Base-by-base conservation (phyloP, 2,113 vertebrate species). In the Neolamprologus kungweensis region DNA sequence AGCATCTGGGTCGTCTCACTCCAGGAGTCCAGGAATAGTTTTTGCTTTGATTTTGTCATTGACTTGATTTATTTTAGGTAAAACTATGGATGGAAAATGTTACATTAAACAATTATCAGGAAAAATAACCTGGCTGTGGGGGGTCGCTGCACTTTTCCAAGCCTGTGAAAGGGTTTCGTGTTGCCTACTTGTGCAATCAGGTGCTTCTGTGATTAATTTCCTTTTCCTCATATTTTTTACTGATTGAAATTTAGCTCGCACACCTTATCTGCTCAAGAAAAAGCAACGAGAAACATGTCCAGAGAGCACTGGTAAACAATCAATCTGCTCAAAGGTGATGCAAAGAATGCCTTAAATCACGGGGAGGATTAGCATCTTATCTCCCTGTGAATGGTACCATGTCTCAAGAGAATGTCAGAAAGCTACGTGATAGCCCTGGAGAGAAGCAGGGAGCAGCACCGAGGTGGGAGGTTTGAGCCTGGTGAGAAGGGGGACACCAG, bases 321-420 rank as follows among this genome's bases (percentile, higher is more conserved):
- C 85, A 90, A 91, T 92, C 82, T 45, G 19, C 75, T n/a, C 6
- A 4, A 33, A 40, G 78, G 9, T 50, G 80, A 51, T 55, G 37
- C n/a, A 47, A 63, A 85, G 78, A 80, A 82, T 40, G 17, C 55
- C 51, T 16, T 85, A 81, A 82, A 87, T 87, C 13, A 79, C 3
- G 9, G 83, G 88, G 83, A 86, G 91, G 94, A 40, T 33, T 40
- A 51, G 14, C 23, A 23, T 42, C 65, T 81, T 92, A 90, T 94
- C 92, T 87, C n/a, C 28, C 57, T 80, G 84, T 4, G 84, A 84
- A 63, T 90, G 93, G 91, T 91, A 94, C 91, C 54, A 35, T 3
- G 47, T 93, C 84, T 89, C n/a, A 17, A 13, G 63, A 47, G 86
- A 86, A 87, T 80, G 55, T 84, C 33, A 83, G 83, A 87, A 45